Evolutionary conservation across 1,140 invertebrate genomes (phyloP).

Genomic region (Achatina immaculata): DNA sequence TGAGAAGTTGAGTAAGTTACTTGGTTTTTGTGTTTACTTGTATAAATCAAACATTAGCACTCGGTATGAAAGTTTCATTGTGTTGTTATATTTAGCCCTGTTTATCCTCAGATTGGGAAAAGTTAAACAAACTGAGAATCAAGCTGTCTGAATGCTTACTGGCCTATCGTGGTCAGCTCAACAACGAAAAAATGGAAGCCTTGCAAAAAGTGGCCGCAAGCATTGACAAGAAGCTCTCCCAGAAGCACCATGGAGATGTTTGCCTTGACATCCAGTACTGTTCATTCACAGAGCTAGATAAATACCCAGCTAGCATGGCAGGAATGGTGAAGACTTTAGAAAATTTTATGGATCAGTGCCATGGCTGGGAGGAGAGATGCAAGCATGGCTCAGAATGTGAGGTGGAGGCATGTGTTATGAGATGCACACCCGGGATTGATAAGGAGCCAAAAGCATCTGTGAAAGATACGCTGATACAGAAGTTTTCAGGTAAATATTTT

Average conservation of each 20-base stretch:
- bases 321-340: slow-evolving; percentile 26
- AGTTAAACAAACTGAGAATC: neutral
- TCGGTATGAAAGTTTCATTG: no score
- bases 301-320: slow-evolving; percentile 1
- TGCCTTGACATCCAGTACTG: slow-evolving; percentile 11
- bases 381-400: neutral
- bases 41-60: no score
- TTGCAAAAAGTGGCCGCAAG: neutral
- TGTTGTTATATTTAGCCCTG: neutral
- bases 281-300: neutral
- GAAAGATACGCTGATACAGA: neutral
- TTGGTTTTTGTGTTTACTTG: no score
- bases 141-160: neutral
- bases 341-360: slow-evolving; percentile 10
- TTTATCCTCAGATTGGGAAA: neutral
- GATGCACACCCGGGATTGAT: neutral
- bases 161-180: neutral
- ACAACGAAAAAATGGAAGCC: neutral
- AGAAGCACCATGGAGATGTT: slow-evolving; percentile 15
- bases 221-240: slow-evolving; percentile 14
- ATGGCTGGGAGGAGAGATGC: slow-evolving; percentile 4
- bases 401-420: neutral
- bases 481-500: neutral
- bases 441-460: slow-evolving; percentile 9
- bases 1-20: no score